Conservation (phyloP, 2,797 vertebrate genomes). For the Spinibarbus caldwelli region DNA sequence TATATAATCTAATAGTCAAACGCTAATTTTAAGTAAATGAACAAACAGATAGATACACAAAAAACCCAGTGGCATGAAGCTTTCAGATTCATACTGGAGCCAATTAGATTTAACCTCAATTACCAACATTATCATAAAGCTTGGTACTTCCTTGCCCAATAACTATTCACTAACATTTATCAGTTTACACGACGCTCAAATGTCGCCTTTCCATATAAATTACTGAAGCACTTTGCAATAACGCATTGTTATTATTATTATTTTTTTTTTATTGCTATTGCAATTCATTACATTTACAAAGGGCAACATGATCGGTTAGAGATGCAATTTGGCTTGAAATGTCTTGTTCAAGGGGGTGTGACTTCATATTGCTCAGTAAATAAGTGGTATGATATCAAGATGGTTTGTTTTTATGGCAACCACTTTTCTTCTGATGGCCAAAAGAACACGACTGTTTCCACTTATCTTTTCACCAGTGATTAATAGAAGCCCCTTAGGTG, state of each 20-base stretch:
- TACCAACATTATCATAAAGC: neutral
- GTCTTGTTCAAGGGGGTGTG: neutral
- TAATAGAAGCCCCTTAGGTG: neutral
- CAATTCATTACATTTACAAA: slow-evolving; percentile 5
- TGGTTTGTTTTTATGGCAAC: neutral
- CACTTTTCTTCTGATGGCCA: slow-evolving; percentile 1
- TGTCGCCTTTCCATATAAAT: neutral
- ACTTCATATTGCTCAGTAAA: neutral
- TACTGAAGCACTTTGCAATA: neutral
- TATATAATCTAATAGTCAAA: neutral
- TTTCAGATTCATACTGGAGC: neutral
- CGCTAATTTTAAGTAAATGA: neutral
- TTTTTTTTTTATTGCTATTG: neutral
- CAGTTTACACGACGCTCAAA: neutral
- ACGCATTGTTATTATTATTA: neutral
- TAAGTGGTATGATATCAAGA: neutral
- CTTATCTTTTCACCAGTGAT: neutral
- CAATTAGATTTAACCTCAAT: neutral
- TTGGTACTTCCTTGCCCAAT: neutral
- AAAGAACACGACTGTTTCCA: neutral
- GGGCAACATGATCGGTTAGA: neutral
- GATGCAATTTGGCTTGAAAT: neutral
- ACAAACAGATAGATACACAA: neutral
- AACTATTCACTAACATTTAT: neutral
- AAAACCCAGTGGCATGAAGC: no score